Evolutionary conservation across 2,113 vertebrate genomes (phyloP), one percentile per base, ranked within the genome.

Genomic region (Ploceus nigricollis): DNA sequence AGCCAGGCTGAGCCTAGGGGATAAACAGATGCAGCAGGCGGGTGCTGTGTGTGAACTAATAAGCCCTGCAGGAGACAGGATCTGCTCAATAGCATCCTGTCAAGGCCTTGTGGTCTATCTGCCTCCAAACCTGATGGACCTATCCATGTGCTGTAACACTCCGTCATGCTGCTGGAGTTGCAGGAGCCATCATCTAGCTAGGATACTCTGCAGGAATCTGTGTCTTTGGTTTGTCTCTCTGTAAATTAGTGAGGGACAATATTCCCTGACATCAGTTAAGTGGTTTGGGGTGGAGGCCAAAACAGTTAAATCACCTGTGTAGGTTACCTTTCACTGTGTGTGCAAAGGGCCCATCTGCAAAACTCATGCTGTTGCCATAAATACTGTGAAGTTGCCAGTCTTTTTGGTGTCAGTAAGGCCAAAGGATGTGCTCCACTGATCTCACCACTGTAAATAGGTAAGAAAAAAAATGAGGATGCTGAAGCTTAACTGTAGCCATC

Each of bases 101-200:
- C 17, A 27, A 79, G 75, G 33, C 3, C 1, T 11, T 22, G 82
- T 37, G 63, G 27, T 68, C 72, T 72, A 4, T 79, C 17, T 22
- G 37, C 53, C 27, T 64, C 54, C 48, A 86, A 48, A 80, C 13
- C 23, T 47, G 42, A 50, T 0, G 0, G 65, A 25, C 7, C 10
- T 35, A 21, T 61, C 68, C 64, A 15, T 0, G 1, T 60, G 35
- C 71, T 48, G 71, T 48, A 65, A 35, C 1, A 3, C 30, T 82
- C 47, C 61, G 13, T 35, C 0, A 0, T 6, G 19, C 51, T 13
- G 2, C 27, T 1, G 1, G 61, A 75, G 47, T 31, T 5, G 2
- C 3, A 0, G 22, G 8, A 30, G 13, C 8, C 31, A 31, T n/a
- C 50, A 61, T 18, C 44, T 22, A 61, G 27, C 47, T 33, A 31